phyloP scores from a whole-genome alignment of 2,113 vertebrate genomes.

The Paraplagusia blochii region DNA sequence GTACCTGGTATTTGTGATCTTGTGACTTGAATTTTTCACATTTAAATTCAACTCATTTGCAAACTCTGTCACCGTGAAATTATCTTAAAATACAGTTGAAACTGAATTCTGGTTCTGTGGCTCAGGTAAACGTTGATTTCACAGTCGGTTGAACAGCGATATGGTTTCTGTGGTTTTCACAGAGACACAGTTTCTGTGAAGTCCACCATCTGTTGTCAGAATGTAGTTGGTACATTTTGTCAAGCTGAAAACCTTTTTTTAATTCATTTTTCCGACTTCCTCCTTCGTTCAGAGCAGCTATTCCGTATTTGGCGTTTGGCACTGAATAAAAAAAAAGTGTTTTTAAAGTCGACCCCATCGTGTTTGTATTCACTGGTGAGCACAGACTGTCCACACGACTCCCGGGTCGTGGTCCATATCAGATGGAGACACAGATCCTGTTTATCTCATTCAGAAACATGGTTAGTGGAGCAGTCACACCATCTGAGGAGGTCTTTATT shows the following conservation, averaged over 20 bases:
- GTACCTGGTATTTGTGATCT: constrained; percentile 6
- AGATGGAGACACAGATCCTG: constrained; percentile 20
- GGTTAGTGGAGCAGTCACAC: constrained; percentile 14
- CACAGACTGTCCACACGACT: background rate
- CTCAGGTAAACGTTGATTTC: background rate
- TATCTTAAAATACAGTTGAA: background rate
- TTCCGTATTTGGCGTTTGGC: constrained; percentile 4
- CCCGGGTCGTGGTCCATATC: constrained; percentile 3
- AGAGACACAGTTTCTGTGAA: too few species aligned
- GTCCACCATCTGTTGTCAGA: too few species aligned
- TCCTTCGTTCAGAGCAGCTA: constrained; percentile 16
- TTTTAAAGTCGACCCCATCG: constrained; percentile 3
- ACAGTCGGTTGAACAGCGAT: too few species aligned
- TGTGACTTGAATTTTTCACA: constrained; percentile 25
- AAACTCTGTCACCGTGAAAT: constrained; percentile 8
- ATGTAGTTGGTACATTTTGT: too few species aligned
- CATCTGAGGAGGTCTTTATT: constrained; percentile 48
- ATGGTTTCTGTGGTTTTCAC: too few species aligned
- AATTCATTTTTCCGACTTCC: too few species aligned
- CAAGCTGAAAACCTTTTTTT: too few species aligned
- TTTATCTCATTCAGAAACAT: constrained; percentile 36
- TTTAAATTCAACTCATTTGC: constrained; percentile 23
- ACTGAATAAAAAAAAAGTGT: constrained; percentile 45
- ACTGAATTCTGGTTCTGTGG: background rate
- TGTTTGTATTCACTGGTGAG: constrained; percentile 3